phyloP scores from a whole-genome alignment of 2,797 vertebrate species.

The Morus bassanus region DNA sequence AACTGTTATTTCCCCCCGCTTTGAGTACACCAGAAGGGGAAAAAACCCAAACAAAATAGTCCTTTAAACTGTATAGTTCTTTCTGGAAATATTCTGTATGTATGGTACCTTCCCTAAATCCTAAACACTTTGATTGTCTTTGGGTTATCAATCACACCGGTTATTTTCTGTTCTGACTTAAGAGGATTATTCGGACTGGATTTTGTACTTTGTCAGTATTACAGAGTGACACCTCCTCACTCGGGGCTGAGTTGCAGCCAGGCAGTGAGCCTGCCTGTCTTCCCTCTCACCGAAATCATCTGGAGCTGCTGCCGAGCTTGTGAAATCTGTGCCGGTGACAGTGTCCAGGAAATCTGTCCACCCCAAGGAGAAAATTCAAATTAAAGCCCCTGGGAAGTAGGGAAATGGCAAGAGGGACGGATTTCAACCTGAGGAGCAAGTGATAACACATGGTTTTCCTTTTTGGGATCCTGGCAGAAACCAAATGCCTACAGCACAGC shows the following conservation, averaged over 20 bases:
- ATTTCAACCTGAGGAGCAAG: neutral
- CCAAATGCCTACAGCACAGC: neutral
- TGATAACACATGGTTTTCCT: accelerated
- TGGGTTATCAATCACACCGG: constrained; percentile 39
- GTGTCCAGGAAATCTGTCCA: neutral
- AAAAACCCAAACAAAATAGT: neutral
- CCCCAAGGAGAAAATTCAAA: neutral
- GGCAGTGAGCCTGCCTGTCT: neutral
- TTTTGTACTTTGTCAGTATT: constrained; percentile 67
- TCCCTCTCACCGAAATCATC: neutral
- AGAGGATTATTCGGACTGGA: constrained; percentile 65
- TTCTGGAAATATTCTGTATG: neutral
- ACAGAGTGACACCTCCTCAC: constrained; percentile 29
- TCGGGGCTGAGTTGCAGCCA: neutral
- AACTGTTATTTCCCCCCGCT: neutral
- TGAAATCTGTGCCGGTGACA: neutral
- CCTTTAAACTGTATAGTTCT: neutral
- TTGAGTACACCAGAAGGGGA: neutral
- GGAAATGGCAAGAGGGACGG: neutral
- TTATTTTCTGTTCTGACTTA: constrained; percentile 69
- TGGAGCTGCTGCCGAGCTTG: neutral
- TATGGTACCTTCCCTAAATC: neutral
- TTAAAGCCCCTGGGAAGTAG: neutral
- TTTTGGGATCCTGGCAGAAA: neutral
- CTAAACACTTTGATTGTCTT: constrained; percentile 44